Evolutionary conservation across 1,140 invertebrate genomes (phyloP).

Genomic region (Leptopilina boulardi): DNA sequence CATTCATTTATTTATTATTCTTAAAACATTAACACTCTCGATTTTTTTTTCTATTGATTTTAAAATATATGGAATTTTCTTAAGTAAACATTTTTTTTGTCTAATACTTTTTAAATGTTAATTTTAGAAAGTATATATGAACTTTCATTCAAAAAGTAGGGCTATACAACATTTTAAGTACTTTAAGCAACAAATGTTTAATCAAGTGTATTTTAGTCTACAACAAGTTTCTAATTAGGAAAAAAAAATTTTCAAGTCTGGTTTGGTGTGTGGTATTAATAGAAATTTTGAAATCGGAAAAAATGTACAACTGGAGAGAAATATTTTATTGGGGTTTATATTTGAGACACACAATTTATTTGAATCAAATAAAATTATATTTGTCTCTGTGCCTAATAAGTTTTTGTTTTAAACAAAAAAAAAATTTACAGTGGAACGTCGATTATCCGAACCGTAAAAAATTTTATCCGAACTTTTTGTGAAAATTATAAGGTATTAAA

Average conservation of each 20-base stretch:
- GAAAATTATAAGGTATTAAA: too few species aligned
- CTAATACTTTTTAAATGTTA: not conserved
- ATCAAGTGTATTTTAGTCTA: not conserved
- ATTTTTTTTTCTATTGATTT: conserved; percentile 4
- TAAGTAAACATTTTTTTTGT: not conserved
- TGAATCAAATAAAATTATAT: too few species aligned
- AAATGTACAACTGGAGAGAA: too few species aligned
- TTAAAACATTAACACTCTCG: not conserved
- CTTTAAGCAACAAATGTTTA: not conserved
- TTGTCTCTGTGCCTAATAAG: too few species aligned
- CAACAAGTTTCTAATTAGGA: not conserved
- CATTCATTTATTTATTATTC: not conserved
- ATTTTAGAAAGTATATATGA: not conserved
- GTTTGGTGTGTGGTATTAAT: not conserved
- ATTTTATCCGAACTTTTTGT: too few species aligned
- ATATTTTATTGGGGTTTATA: too few species aligned
- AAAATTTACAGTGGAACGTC: too few species aligned
- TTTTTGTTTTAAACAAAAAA: too few species aligned
- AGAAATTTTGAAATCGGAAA: not conserved
- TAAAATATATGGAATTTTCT: not conserved
- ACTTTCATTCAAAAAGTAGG: conserved; percentile 23
- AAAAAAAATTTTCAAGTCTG: not conserved
- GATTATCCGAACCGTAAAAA: too few species aligned
- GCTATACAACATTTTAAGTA: not conserved
- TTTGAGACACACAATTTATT: too few species aligned